These are phyloP conservation scores for Doryteuthis pealeii DNA, from an alignment of 1,140 invertebrate species.

Conservation along the genomic window DNA sequence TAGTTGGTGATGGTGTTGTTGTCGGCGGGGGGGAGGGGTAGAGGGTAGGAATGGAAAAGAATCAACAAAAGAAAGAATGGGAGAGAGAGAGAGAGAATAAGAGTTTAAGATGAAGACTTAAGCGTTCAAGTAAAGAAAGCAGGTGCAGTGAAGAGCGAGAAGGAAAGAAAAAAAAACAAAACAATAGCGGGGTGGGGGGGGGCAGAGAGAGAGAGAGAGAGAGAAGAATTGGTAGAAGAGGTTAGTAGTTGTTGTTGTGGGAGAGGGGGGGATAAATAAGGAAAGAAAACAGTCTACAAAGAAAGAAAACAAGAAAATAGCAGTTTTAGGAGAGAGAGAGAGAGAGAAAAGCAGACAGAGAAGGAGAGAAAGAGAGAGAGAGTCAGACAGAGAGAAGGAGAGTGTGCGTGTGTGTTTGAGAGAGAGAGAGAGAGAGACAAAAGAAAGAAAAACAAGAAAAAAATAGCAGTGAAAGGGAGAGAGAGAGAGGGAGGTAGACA, in stretches of 20 bases:
- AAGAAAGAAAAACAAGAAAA: too few relatives aligned
- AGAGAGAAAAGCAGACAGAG: too few relatives aligned
- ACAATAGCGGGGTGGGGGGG: slow-evolving; percentile 5
- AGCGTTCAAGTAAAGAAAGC: slow-evolving; percentile 4
- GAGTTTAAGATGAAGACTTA: slow-evolving; percentile 14
- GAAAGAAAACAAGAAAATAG: too few relatives aligned
- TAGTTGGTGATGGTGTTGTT: not conserved
- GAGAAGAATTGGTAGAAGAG: not conserved
- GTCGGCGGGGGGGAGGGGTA: not conserved
- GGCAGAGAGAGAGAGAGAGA: slow-evolving; percentile 11
- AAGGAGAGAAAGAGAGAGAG: too few relatives aligned
- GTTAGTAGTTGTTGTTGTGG: too few relatives aligned
- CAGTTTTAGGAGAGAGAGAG: too few relatives aligned
- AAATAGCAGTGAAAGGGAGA: too few relatives aligned
- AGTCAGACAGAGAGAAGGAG: not conserved
- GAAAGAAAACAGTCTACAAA: too few relatives aligned
- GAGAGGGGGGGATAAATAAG: too few relatives aligned
- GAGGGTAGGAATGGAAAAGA: not conserved
- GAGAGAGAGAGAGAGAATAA: slow-evolving; percentile 13
- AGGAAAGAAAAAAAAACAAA: not conserved
- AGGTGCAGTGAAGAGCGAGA: not conserved
- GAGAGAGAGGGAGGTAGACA: too few relatives aligned
- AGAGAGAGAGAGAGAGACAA: too few relatives aligned
- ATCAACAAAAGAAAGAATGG: not conserved
- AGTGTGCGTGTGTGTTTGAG: not conserved